Evolutionary conservation across 1,140 invertebrate genomes (phyloP), one percentile per base, ranked within the genome.

Genomic region (Rhopalosiphum padi): DNA sequence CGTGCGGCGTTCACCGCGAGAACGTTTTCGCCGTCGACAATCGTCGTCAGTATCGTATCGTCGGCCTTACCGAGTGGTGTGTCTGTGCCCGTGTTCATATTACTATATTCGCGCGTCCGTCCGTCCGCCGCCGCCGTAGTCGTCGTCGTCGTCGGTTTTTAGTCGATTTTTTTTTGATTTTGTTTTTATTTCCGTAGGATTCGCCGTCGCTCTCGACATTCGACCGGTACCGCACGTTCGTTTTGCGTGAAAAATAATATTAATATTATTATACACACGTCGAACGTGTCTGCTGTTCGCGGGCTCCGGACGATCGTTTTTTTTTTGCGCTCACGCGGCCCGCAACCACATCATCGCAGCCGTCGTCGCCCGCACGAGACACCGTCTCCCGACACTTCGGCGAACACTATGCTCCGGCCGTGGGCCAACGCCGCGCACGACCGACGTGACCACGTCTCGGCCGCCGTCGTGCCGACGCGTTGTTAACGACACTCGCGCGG

Each of bases 41-140:
- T 93, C 90, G 21, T 93, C 90, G 21, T 85, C 82, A 93, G 91
- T 93, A 93, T 83, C 91, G 91, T 22, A 43, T 48, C 82, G 77
- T 83, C 82, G 48, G 48, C 82, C 48, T 48, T 86, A 43, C 25
- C 18, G 60, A n/a, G 48, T 77, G 30, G 60, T 51, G 90, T 91
- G 43, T 21, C 2, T n/a, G 85, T 87, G 55, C 18, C 43, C 21
- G 60, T n/a, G 55, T 21, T 41, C n/a, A n/a, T n/a, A n/a, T n/a
- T 41, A 41, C 37, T 5, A 6, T 18, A 48, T 60, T 30, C 35
- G 90, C 43, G 68, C 82, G 82, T 91, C 30, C 43, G 55, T 77
- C 48, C 90, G 30, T 82, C 43, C 43, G 90, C 23, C 68, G 4
- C 43, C 43, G 43, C n/a, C 6, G 23, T 6, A 35, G 68, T 30